Conservation (phyloP, 2,797 vertebrate genomes). For the Vespertilio murinus region DNA sequence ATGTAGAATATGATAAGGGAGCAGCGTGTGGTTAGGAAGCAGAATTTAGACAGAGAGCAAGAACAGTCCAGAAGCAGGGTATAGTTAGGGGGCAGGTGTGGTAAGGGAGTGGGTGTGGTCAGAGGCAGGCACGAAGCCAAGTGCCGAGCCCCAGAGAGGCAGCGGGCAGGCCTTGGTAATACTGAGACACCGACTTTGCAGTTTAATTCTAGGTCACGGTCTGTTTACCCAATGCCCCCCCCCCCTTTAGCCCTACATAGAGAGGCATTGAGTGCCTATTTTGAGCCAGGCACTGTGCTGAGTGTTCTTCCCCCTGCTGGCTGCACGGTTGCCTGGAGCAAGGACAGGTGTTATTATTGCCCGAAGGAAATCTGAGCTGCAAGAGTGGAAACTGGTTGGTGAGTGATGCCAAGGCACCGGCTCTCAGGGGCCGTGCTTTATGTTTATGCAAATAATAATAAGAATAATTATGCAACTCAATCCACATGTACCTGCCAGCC, state of each 20-base stretch:
- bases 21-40: neutral
- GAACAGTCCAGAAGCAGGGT: neutral
- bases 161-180: neutral
- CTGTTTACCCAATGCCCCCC: neutral
- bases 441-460: constrained; percentile 54
- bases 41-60: neutral
- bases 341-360: neutral
- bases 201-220: neutral
- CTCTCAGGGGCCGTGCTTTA: neutral
- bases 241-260: neutral
- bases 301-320: neutral
- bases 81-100: too few relatives aligned
- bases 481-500: neutral
- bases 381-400: neutral
- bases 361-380: constrained; percentile 14
- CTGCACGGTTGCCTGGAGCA: neutral
- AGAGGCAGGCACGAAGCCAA: neutral
- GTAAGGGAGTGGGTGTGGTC: neutral
- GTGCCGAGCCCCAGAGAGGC: neutral
- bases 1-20: neutral
- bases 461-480: constrained; percentile 53
- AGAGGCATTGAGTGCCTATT: neutral
- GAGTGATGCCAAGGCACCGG: neutral
- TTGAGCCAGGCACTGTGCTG: neutral
- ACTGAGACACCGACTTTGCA: neutral